Evolutionary conservation across 2,888 invertebrate species (phyloP), one percentile per base, ranked within the genome.

Genomic region (Congeria kusceri): DNA sequence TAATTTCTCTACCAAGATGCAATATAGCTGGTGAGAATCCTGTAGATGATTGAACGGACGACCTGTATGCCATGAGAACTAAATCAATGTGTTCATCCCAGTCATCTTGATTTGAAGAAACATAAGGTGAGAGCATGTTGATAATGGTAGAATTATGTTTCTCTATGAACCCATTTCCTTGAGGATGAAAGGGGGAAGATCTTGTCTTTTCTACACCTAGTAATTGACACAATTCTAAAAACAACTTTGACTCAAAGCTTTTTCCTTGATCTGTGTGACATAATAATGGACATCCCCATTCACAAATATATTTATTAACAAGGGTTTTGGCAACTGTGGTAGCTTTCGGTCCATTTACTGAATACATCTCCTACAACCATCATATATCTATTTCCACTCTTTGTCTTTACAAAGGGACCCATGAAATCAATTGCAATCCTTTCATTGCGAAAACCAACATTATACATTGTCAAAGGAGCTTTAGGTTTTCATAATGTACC

Each of bases 51-150:
- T 84, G 84, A 25, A 74, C 25, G 18, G 80, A 61, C 15, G 83
- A 80, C 47, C 79, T 67, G 63, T 83, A 84, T 3, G 83, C 84
- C 74, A 83, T 68, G 75, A 82, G 71, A 0, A 83, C 46, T 7
- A 77, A 49, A 39, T 73, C 65, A 9, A 84, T 29, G 47, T 75
- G 63, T 66, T 70, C 80, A 64, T 84, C 80, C 80, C 77, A 85
- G n/a, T n/a, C n/a, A n/a, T n/a, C n/a, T n/a, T n/a, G n/a, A n/a
- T n/a, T n/a, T n/a, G n/a, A n/a, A n/a, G n/a, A n/a, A n/a, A n/a
- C n/a, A n/a, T n/a, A n/a, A n/a, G n/a, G n/a, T n/a, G n/a, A n/a
- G 46, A 76, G 57, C 80, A 84, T 80, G 56, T 79, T 69, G 47
- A 66, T 68, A 44, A 77, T 67, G 3, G 82, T 80, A 9, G 23